Percentiles rank a stretch among this genome's conserved stretches.
phyloP scores from a whole-genome alignment of 2,797 vertebrate genomes.

The Hydrophis major region DNA sequence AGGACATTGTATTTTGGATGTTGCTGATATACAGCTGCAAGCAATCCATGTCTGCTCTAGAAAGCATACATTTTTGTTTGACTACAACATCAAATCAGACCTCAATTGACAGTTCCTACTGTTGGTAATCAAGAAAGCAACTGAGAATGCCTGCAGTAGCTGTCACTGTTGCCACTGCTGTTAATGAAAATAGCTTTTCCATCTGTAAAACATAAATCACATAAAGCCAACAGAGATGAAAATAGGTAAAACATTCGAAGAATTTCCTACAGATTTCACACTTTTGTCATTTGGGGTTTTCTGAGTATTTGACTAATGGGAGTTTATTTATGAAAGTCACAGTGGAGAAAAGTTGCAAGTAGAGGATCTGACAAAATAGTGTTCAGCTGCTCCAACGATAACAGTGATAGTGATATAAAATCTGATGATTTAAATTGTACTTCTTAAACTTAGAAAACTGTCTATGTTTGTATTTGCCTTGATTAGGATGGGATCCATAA shows the following conservation, averaged over 20 bases:
- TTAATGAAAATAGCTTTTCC: not conserved
- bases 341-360: not conserved
- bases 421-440: not conserved
- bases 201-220: not conserved
- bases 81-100: not conserved
- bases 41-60: not conserved
- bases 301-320: not conserved
- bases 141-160: not conserved
- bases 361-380: not conserved
- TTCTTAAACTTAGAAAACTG: not conserved
- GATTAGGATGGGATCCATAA: not conserved
- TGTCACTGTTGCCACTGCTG: not conserved
- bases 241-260: not conserved
- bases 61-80: not conserved
- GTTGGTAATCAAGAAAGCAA: not conserved
- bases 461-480: not conserved
- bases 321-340: not conserved
- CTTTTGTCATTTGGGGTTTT: not conserved
- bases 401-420: not conserved
- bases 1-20: not conserved
- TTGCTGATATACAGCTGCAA: not conserved
- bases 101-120: not conserved
- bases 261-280: not conserved
- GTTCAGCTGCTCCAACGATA: not conserved
- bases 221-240: not conserved